Base-by-base conservation (phyloP, 2,888 invertebrate species). In the Piscicola geometra region DNA sequence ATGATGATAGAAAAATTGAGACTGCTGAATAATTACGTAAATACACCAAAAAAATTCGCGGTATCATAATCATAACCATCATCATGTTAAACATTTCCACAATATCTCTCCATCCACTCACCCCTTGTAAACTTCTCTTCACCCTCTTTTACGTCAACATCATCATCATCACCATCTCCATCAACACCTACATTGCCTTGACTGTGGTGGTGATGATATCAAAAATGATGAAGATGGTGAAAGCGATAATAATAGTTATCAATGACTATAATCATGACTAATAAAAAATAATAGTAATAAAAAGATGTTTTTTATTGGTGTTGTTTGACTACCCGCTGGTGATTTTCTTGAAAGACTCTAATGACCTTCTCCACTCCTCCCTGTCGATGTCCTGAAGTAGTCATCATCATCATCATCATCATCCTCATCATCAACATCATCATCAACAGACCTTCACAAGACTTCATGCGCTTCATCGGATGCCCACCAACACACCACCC, bases 351-450 rank as follows among this genome's bases (percentile, higher is more conserved):
- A 21, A 56, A 3, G 21, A 3, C 25, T 56, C 60, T 21, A 56
- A 21, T 5, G 60, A 15, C 21, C n/a, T 25, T n/a, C 60, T 56
- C 60, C 60, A 56, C 25, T 56, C 60, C 9, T 56, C n/a, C 25
- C 60, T 56, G n/a, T 56, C 60, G 9, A 56, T 56, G 60, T 56
- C 60, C 60, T 56, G 60, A 41, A 41, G 41, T 9, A 9, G 69
- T 35, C 69, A 33, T 69, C 47, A 47, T 47, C 71, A 47, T 71
- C 71, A 47, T 71, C 71, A 25, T 71, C 71, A 71, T 71, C 71
- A 71, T 71, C 71, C 5, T 71, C 50, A 47, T 71, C 71, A 71
- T 36, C 71, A 71, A 52, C 71, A 71, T 71, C 71, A 71, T 47
- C 71, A 71, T 71, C 71, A 71, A 15, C 50, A 47, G n/a, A n/a